These are phyloP conservation scores for Micoletzkya japonica DNA, from an alignment of 2,888 invertebrate genomes.

Conservation along the genomic window DNA sequence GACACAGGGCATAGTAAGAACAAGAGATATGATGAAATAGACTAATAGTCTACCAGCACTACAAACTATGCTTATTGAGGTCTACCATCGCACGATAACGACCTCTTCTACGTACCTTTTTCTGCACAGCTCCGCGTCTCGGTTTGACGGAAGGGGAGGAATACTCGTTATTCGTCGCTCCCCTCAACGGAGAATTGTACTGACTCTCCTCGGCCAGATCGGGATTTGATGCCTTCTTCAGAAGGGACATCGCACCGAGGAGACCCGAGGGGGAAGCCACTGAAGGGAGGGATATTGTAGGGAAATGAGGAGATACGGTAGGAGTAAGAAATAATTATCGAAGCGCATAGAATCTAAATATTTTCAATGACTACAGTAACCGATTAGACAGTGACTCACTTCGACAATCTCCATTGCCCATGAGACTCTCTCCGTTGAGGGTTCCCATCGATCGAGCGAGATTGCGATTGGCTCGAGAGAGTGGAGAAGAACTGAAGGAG, in stretches of 20 bases:
- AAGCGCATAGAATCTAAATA: too few relatives aligned
- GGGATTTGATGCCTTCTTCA: constrained; percentile 39
- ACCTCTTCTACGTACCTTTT: constrained; percentile 33
- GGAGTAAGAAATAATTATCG: background rate
- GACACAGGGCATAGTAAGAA: too few relatives aligned
- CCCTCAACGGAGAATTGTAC: constrained; percentile 37
- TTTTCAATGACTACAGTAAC: too few relatives aligned
- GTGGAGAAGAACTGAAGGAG: constrained; percentile 12
- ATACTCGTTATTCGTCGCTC: background rate
- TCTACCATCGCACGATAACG: background rate
- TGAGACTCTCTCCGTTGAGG: constrained; percentile 12
- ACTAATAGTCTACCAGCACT: too few relatives aligned
- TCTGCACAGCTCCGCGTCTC: constrained; percentile 47
- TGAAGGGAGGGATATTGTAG: background rate
- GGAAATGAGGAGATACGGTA: background rate
- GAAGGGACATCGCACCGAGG: constrained; percentile 20
- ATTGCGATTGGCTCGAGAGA: constrained; percentile 12
- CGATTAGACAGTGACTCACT: too few relatives aligned
- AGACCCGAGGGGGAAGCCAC: constrained; percentile 11
- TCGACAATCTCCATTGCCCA: too few relatives aligned
- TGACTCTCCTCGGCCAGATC: constrained; percentile 44
- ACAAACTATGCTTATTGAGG: too few relatives aligned
- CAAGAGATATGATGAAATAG: too few relatives aligned
- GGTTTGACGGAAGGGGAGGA: constrained; percentile 17
- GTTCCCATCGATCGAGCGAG: constrained; percentile 22